Evolutionary conservation across 2,113 vertebrate genomes (phyloP).

Genomic region (Trochalopteron elliotii): DNA sequence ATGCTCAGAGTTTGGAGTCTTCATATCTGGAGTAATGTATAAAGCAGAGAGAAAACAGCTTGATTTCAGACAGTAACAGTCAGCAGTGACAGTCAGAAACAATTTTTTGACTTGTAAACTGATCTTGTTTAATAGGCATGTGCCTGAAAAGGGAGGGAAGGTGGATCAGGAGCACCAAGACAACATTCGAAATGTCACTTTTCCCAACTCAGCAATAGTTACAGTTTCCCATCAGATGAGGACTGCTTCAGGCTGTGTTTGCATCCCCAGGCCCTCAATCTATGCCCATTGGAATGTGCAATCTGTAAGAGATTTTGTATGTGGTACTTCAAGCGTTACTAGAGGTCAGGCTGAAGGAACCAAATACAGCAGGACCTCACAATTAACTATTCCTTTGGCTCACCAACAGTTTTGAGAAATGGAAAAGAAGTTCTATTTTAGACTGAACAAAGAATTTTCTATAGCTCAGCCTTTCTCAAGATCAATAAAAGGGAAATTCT

Average conservation of each 20-base stretch:
- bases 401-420: neutral
- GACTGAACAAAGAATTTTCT: neutral
- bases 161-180: neutral
- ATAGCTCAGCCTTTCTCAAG: neutral
- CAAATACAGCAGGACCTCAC: neutral
- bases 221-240: neutral
- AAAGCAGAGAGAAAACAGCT: conserved; percentile 24
- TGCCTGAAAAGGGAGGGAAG: neutral
- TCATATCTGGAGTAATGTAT: neutral
- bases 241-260: neutral
- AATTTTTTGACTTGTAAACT: conserved; percentile 34
- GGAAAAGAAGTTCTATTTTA: neutral
- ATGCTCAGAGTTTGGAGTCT: neutral
- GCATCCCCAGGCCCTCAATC: neutral
- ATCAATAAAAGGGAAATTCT: neutral
- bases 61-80: conserved; percentile 7
- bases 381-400: neutral
- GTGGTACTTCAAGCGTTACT: neutral
- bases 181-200: neutral
- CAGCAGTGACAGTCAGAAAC: conserved; percentile 14
- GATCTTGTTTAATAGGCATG: neutral
- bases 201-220: neutral
- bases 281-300: accelerated
- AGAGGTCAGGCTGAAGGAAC: neutral
- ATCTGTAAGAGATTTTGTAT: neutral